Evolutionary conservation across 1,140 invertebrate genomes (phyloP), one percentile per base, ranked within the genome.

Genomic region (Eueides isabella): DNA sequence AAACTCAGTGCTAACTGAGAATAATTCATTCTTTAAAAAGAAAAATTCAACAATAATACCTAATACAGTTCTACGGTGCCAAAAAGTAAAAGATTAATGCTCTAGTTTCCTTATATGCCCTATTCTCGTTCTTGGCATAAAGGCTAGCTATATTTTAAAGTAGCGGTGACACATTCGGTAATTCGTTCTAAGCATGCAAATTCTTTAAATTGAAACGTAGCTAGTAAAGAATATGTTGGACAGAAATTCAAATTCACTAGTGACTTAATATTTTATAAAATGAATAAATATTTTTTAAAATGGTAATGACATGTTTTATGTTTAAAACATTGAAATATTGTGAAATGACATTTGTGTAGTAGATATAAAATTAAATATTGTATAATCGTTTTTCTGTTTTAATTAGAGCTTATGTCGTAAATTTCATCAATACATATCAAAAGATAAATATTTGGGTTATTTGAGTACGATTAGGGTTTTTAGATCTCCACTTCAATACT

Each of bases 61-160:
- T 66, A 67, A 64, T n/a, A 71, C 38, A 66, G 44, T 35, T n/a
- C 61, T 67, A 29, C 66, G 31, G 67, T 69, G 67, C 67, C 72
- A 74, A 74, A 74, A 74, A 64, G 29, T 74, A 69, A 14, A 44
- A 69, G 72, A 74, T 74, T 41, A 48, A 74, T 74, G 66, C 48
- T 65, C 62, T 61, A 68, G 61, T 67, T 68, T 44, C 63, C 33
- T 31, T 74, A 70, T 65, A 44, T 55, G 72, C 67, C 30, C 41
- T 69, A 61, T 74, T 74, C 72, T 73, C 72, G 16, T 41, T 74
- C 74, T 75, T 75, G 74, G 74, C 74, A 71, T 71, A 62, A 65
- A 71, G 29, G 29, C 64, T 75, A 62, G 69, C 69, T 67, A 44
- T 75, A 75, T 75, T 71, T 75, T 71, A 70, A 72, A 69, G 41